phyloP scores from a whole-genome alignment of 2,113 vertebrate genomes.

The Coturnix japonica region DNA sequence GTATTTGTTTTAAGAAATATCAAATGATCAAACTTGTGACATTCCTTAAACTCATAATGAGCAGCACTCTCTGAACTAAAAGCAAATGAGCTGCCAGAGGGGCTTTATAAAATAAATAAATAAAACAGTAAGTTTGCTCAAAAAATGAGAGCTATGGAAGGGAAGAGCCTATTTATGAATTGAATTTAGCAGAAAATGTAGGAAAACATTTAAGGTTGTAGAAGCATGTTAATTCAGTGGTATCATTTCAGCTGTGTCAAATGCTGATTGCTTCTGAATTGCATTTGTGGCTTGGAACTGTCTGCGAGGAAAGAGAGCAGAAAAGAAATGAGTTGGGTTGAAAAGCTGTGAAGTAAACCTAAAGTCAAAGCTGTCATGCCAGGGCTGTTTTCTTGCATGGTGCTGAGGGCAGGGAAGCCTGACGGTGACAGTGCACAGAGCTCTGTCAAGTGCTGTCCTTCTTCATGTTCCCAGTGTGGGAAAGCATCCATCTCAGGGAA shows the following conservation, averaged over 20 bases:
- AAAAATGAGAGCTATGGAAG: background rate
- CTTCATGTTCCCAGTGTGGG: background rate
- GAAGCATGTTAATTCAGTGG: background rate
- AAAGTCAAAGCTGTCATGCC: background rate
- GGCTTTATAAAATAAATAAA: background rate
- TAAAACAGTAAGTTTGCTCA: background rate
- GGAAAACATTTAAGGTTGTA: background rate
- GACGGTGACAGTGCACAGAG: background rate
- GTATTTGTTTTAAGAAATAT: constrained; percentile 29
- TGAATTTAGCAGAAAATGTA: background rate
- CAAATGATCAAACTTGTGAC: constrained; percentile 28
- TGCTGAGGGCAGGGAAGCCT: rapidly evolving
- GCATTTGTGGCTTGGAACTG: background rate
- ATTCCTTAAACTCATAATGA: background rate
- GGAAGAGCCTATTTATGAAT: background rate
- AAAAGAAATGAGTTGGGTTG: background rate
- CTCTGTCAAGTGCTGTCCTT: background rate
- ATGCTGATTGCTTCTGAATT: background rate
- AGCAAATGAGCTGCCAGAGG: background rate
- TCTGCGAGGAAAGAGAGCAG: background rate
- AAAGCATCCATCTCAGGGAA: background rate
- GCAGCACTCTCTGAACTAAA: constrained; percentile 7
- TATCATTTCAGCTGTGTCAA: background rate
- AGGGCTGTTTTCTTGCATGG: rapidly evolving
- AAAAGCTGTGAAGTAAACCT: background rate